Conservation (phyloP, 2,888 invertebrate species). For the Rotaria sp. region DNA sequence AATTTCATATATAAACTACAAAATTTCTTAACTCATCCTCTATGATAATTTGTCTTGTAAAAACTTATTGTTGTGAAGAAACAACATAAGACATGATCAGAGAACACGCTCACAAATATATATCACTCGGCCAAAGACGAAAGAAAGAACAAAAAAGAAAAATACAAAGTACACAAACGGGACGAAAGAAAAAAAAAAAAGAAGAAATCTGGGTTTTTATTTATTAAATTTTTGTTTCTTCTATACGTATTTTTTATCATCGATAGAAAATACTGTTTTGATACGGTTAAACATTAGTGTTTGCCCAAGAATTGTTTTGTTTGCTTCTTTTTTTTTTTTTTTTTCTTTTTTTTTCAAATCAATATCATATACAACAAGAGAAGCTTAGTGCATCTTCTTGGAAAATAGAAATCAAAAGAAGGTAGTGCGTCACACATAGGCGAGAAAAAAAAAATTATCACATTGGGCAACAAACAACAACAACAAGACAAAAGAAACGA, state of each 20-base stretch:
- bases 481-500: background rate
- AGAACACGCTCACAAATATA: background rate
- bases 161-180: background rate
- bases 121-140: slow-evolving; percentile 23
- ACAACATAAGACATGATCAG: background rate
- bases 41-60: background rate
- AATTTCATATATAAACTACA: background rate
- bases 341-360: background rate
- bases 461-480: background rate
- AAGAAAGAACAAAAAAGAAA: background rate
- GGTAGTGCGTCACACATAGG: background rate
- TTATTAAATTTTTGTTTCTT: background rate
- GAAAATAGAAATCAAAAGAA: background rate
- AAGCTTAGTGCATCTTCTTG: background rate
- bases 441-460: background rate
- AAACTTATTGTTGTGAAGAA: background rate
- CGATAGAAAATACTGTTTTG: slow-evolving; percentile 9
- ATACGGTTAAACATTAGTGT: background rate
- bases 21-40: background rate
- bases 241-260: background rate
- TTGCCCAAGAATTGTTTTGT: background rate
- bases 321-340: no score
- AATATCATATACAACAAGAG: background rate
- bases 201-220: background rate
- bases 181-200: background rate